Evolutionary conservation across 2,797 vertebrate species (phyloP).

Genomic region (Semotilus atromaculatus): DNA sequence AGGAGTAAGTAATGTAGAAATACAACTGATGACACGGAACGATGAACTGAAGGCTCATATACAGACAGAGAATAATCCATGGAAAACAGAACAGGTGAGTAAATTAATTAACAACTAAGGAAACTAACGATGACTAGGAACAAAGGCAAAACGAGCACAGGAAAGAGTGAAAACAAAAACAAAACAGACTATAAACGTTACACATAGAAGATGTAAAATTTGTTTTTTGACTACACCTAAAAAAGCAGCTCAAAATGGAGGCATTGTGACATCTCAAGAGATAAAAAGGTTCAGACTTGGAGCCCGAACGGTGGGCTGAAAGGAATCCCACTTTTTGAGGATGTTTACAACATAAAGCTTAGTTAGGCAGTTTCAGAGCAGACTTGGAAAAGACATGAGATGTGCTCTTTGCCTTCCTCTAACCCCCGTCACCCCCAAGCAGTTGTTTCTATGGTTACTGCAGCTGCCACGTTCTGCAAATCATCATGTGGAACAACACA

Average conservation of each 20-base stretch:
- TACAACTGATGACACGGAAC: no score
- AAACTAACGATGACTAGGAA: background rate
- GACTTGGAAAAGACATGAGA: slow-evolving; percentile 19
- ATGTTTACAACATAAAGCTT: background rate
- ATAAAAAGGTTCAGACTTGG: background rate
- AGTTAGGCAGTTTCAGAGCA: slow-evolving; percentile 12
- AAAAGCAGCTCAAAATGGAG: background rate
- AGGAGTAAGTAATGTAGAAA: no score
- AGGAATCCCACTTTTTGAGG: slow-evolving; percentile 16
- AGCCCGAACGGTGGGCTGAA: background rate
- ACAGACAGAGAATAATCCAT: background rate
- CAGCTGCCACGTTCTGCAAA: slow-evolving; percentile 13
- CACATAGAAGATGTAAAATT: background rate
- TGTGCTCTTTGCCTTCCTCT: background rate
- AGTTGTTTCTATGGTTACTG: slow-evolving; percentile 49
- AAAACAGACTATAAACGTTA: background rate
- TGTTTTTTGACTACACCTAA: no score
- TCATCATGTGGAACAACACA: slow-evolving; percentile 1
- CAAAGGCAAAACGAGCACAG: no score
- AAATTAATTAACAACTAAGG: background rate
- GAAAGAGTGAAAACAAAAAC: background rate
- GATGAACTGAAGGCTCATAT: no score
- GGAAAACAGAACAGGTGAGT: background rate
- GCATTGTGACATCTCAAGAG: background rate
- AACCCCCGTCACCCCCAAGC: slow-evolving; percentile 43